Evolutionary conservation across 2,113 vertebrate species (phyloP).

Genomic region (Ophthalmolycus amberensis): DNA sequence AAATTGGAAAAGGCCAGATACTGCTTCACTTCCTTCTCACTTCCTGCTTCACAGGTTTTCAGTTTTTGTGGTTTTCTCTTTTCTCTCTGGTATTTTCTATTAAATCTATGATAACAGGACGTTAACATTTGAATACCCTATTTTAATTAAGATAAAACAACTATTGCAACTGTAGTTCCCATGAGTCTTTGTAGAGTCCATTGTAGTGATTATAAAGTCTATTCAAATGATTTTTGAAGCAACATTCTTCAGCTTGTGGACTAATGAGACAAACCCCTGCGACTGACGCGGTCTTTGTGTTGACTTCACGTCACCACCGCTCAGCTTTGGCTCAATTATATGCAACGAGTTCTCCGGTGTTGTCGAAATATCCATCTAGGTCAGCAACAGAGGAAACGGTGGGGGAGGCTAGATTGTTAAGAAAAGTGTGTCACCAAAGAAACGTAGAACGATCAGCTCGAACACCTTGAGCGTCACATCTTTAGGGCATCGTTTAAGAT

Average conservation of each 20-base stretch:
- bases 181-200: neutral
- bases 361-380: neutral
- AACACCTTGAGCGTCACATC: neutral
- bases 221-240: neutral
- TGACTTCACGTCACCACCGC: neutral
- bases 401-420: neutral
- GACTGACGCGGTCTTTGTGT: neutral
- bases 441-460: neutral
- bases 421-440: neutral
- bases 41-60: neutral
- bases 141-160: constrained; percentile 1
- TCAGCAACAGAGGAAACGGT: neutral
- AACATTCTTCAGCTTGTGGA: neutral
- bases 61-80: neutral
- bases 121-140: neutral
- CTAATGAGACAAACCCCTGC: neutral
- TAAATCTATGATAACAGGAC: neutral
- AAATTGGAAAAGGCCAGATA: neutral
- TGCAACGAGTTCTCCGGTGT: too few species aligned
- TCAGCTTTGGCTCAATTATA: too few species aligned
- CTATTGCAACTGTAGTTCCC: neutral
- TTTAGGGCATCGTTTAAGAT: neutral
- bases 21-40: neutral
- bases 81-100: neutral
- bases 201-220: neutral